Conservation (phyloP, 1,140 invertebrate species). For the Hyles vespertilio region DNA sequence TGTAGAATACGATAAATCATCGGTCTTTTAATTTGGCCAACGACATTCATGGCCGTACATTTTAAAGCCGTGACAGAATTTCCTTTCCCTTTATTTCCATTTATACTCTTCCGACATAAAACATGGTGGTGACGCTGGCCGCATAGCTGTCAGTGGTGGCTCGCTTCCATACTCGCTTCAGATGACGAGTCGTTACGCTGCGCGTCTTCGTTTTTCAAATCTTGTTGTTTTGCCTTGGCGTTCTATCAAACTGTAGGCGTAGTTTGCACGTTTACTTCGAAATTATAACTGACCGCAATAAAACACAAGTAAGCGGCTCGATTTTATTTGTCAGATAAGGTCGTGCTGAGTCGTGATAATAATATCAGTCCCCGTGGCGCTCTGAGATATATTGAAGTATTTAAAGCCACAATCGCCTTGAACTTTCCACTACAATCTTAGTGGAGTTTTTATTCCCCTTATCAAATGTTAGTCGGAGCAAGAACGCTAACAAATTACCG, state of each 20-base stretch:
- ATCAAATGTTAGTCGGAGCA: constrained; percentile 36
- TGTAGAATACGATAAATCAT: constrained; percentile 39
- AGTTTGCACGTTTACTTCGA: no score
- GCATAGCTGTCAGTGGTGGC: constrained; percentile 23
- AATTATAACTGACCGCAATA: no score
- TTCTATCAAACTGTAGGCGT: constrained; percentile 5
- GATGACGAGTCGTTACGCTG: constrained; percentile 10
- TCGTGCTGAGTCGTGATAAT: no score
- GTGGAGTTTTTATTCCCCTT: constrained; percentile 30
- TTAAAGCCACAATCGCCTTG: constrained; percentile 11
- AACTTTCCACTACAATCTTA: constrained; percentile 16
- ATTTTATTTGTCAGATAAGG: no score
- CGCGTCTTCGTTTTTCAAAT: constrained; percentile 8
- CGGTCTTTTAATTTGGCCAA: constrained; percentile 47
- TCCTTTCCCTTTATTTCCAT: constrained; percentile 44
- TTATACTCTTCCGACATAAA: constrained; percentile 44
- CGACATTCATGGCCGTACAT: constrained; percentile 37
- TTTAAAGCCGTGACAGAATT: constrained; percentile 43
- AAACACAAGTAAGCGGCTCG: no score
- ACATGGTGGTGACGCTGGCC: constrained; percentile 33
- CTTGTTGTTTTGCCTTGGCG: constrained; percentile 12
- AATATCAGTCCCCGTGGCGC: no score
- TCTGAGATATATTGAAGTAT: no score
- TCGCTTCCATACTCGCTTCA: no score
- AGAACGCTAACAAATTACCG: constrained; percentile 60